Percentiles rank a stretch among this genome's conserved stretches.
Evolutionary conservation across 2,113 vertebrate genomes (phyloP).

Genomic region (Cyprinodon tularosa): DNA sequence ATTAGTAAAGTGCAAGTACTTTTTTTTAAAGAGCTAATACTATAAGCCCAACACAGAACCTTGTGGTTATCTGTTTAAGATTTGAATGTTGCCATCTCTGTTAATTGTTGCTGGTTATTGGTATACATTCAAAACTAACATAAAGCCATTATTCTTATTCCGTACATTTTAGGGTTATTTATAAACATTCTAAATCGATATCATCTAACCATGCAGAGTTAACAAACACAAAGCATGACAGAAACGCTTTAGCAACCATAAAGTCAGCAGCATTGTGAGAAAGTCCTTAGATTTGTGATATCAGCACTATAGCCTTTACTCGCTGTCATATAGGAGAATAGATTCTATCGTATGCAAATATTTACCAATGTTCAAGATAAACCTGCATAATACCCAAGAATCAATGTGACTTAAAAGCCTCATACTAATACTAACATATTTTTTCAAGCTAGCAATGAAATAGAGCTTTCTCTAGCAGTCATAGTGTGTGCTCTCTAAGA

Average conservation of each 20-base stretch:
- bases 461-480: conserved; percentile 2
- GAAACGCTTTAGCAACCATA: not conserved
- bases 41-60: too few relatives aligned
- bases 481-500: conserved; percentile 45
- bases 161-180: too few relatives aligned
- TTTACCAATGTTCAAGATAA: not conserved
- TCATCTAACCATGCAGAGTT: not conserved
- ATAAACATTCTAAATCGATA: not conserved
- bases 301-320: not conserved
- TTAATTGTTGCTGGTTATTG: too few relatives aligned
- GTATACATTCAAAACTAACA: too few relatives aligned
- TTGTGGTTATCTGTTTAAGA: too few relatives aligned
- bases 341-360: not conserved
- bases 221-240: not conserved
- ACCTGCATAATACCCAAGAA: conserved; percentile 14
- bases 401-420: conserved; percentile 26
- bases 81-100: too few relatives aligned
- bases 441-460: conserved; percentile 20
- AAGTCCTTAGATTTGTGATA: not conserved
- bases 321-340: not conserved
- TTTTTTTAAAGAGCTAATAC: too few relatives aligned
- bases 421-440: conserved; percentile 40
- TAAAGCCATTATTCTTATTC: too few relatives aligned
- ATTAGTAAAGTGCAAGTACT: too few relatives aligned
- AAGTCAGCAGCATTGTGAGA: not conserved